Evolutionary conservation across 2,113 vertebrate species (phyloP).

Genomic region (Rhadina sibilatrix): DNA sequence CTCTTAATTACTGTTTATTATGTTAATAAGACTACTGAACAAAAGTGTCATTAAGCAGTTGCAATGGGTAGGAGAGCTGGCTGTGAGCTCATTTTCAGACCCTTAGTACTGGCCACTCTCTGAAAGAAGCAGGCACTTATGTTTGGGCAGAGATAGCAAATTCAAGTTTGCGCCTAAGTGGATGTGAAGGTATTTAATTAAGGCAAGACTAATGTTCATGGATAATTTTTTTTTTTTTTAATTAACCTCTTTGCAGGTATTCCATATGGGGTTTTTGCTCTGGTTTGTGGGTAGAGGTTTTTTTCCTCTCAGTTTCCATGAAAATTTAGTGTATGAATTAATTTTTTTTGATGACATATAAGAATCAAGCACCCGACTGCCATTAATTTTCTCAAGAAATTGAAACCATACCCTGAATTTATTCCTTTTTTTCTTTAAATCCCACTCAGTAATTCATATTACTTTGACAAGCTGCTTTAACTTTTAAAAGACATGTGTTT

Average conservation of each 20-base stretch:
- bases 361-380: neutral
- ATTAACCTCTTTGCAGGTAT: neutral
- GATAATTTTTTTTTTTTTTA: neutral
- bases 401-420: neutral
- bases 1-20: neutral
- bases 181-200: neutral
- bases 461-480: neutral
- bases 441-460: neutral
- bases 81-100: neutral
- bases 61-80: neutral
- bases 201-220: neutral
- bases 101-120: fast-evolving
- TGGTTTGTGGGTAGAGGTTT: neutral
- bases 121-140: neutral
- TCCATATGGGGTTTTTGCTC: fast-evolving
- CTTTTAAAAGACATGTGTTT: neutral
- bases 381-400: neutral
- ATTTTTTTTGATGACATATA: fast-evolving
- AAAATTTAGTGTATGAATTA: neutral
- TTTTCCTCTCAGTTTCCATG: neutral
- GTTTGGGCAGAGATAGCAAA: neutral
- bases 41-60: neutral
- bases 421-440: neutral
- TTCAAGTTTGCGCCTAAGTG: neutral
- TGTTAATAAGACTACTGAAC: neutral